Base-by-base conservation (phyloP, 2,113 vertebrate species). In the Blennius ocellaris region DNA sequence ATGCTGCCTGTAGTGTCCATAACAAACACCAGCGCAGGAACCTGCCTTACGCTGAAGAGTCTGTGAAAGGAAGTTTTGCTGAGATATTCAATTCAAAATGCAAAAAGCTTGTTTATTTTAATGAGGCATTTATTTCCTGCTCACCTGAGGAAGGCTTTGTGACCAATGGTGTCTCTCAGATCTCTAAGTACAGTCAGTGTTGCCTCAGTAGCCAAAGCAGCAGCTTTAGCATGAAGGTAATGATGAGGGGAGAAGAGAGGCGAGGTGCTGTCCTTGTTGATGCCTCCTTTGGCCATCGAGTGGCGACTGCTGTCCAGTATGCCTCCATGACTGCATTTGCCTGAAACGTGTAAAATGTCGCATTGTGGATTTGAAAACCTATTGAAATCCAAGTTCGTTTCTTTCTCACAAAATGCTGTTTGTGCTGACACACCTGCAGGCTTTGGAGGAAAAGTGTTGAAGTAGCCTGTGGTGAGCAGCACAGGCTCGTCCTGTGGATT, bases 1-100 rank as follows among this genome's bases (percentile, higher is more conserved):
- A 96, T 96, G 73, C 95, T 96, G 50, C 96, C 96, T 0, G 94
- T 96, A 56, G 96, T 96, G 78, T 96, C 96, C 61, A 97, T 92
- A 43, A 96, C 95, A 6, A 97, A 95, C 43, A 96, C 95, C 70
- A 97, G 61, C 0, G 94, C 93, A 10, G 95, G 93, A 10, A 83
- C 89, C 62, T 95, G 93, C 54, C 89, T 91, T 73, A 96, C 93
- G 41, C 94, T 95, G 61, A 97, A 89, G 10, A 97, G 90, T 80
- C 96, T 96, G 76, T 16, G 0, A 0, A 50, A 56, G 16, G 16
- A 50, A 1, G 6, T 47, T 62, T n/a, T 14, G 7, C 2, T 10
- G 36, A 6, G 11, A 72, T 47, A 21, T 49, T 10, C 48, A 30
- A 30, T 2, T 30, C 21, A 30, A 30, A 30, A 30, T 30, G 21